Evolutionary conservation across 2,888 invertebrate species (phyloP).

Genomic region (Torymus tubicola): DNA sequence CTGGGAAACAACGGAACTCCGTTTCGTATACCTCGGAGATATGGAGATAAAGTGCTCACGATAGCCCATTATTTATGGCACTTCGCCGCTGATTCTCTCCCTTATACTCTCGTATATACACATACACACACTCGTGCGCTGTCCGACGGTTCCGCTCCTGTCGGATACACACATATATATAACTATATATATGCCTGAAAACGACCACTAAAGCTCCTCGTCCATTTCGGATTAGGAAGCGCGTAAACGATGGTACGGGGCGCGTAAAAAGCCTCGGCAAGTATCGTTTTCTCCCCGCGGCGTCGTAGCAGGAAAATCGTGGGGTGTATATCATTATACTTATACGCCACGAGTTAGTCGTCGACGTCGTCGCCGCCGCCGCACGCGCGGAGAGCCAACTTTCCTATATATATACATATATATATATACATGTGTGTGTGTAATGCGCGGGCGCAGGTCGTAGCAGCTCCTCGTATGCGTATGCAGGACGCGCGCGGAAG

Average conservation of each 20-base stretch:
- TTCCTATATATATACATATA: not conserved
- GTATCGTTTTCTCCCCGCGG: constrained; percentile 27
- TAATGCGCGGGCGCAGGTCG: too few species aligned
- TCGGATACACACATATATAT: too few species aligned
- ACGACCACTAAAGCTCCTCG: constrained; percentile 40
- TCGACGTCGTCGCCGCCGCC: too few species aligned
- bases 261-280: constrained; percentile 24
- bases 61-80: constrained; percentile 49
- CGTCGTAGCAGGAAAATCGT: not conserved
- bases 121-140: not conserved
- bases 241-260: constrained; percentile 46
- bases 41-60: constrained; percentile 56
- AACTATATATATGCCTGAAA: too few species aligned
- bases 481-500: too few species aligned
- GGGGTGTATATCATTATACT: constrained; percentile 20
- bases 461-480: too few species aligned
- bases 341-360: not conserved
- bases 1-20: constrained; percentile 53
- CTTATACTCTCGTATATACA: constrained; percentile 15
- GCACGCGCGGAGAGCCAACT: not conserved
- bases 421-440: too few species aligned
- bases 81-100: constrained; percentile 6
- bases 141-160: too few species aligned
- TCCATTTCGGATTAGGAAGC: constrained; percentile 53
- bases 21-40: constrained; percentile 41